These are phyloP conservation scores for Drosophila fuyamai DNA, from an alignment of 1,140 invertebrate species.

Conservation along the genomic window DNA sequence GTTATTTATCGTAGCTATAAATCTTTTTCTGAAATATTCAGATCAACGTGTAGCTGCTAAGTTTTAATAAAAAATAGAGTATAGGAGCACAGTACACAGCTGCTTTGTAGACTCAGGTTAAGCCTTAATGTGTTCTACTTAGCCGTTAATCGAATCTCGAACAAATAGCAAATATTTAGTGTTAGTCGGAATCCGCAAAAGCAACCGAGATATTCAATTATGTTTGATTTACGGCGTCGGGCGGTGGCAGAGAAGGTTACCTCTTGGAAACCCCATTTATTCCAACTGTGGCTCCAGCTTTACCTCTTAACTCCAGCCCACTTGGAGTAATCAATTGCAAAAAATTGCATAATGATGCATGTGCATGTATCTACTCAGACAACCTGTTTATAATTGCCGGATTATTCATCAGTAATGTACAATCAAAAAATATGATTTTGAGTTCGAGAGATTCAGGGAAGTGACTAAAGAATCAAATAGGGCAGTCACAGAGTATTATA, in stretches of 20 bases:
- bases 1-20: neutral
- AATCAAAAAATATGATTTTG: conserved; percentile 8
- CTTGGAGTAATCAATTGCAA: conserved; percentile 45
- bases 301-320: conserved; percentile 9
- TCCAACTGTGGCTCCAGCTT: conserved; percentile 8
- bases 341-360: conserved; percentile 47
- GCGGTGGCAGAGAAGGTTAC: conserved; percentile 1
- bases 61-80: neutral
- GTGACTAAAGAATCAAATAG: neutral
- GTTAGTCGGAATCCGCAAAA: conserved; percentile 5
- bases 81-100: neutral
- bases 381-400: conserved; percentile 54
- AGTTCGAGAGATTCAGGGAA: conserved; percentile 6
- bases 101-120: conserved; percentile 39
- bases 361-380: neutral
- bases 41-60: neutral
- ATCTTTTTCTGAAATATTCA: conserved; percentile 13
- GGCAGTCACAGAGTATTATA: neutral
- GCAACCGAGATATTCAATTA: conserved; percentile 24
- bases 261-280: conserved; percentile 28
- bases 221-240: conserved; percentile 42
- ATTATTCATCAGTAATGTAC: conserved; percentile 43
- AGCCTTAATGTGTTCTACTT: conserved; percentile 56
- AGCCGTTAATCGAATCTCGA: conserved; percentile 38
- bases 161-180: conserved; percentile 43